Conservation (phyloP, 2,113 vertebrate genomes). For the Mustela nigripes region DNA sequence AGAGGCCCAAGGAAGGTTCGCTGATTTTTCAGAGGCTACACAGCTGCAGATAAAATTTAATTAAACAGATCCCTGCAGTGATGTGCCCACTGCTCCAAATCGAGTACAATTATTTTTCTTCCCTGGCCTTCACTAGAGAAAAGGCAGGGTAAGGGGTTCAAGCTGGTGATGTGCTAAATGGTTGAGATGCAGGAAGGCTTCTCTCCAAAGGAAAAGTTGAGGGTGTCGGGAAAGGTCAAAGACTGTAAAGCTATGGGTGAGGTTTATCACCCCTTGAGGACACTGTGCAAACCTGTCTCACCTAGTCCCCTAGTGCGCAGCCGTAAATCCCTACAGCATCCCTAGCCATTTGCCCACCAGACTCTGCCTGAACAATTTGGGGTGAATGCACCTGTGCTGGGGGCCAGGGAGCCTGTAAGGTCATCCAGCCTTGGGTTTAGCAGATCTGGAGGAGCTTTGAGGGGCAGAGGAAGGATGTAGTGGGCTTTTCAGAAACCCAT, state of each 20-base stretch:
- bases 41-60: slow-evolving; percentile 66
- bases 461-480: too few relatives aligned
- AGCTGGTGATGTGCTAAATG: not conserved
- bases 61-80: slow-evolving; percentile 63
- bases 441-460: not conserved
- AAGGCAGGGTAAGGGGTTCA: not conserved
- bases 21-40: slow-evolving; percentile 37
- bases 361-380: not conserved
- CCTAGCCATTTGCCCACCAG: not conserved
- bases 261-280: not conserved
- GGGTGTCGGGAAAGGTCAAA: not conserved
- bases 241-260: not conserved
- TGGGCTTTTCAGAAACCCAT: not conserved
- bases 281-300: not conserved
- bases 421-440: not conserved
- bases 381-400: not conserved
- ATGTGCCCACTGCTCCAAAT: not conserved
- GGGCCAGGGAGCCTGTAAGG: not conserved
- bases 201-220: not conserved
- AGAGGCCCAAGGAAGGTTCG: not conserved
- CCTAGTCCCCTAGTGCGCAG: not conserved
- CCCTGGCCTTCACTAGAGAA: not conserved
- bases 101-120: not conserved
- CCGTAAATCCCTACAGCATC: not conserved
- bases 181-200: not conserved